Evolutionary conservation across 2,797 vertebrate genomes (phyloP).

Genomic region (Cetoscarus ocellatus): DNA sequence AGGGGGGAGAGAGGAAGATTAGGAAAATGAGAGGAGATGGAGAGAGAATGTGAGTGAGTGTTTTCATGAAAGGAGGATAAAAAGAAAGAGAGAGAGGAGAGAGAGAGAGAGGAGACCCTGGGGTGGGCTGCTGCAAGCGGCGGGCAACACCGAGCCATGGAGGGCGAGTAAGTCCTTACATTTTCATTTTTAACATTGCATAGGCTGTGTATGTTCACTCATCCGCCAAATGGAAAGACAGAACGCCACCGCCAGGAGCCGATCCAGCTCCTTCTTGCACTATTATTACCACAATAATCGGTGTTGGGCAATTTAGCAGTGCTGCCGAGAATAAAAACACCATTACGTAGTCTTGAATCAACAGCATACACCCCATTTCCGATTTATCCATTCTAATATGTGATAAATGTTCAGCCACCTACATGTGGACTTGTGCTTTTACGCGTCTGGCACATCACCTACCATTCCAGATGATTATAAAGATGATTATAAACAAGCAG

Average conservation of each 20-base stretch:
- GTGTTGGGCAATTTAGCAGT: conserved; percentile 62
- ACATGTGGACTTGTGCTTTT: conserved; percentile 55
- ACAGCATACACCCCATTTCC: conserved; percentile 79
- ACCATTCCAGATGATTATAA: conserved; percentile 1
- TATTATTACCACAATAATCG: conserved; percentile 51
- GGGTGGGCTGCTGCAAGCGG: conserved; percentile 85
- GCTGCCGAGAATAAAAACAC: conserved; percentile 78
- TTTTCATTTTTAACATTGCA: conserved; percentile 78
- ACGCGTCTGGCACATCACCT: conserved; percentile 33
- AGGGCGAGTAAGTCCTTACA: conserved; percentile 89
- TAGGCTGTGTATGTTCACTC: conserved; percentile 48
- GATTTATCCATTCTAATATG: conserved; percentile 67
- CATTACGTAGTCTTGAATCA: conserved; percentile 82
- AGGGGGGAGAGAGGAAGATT: conserved; percentile 72
- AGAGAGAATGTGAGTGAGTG: conserved; percentile 77
- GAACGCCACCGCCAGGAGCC: conserved; percentile 64
- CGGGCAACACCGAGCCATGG: conserved; percentile 88
- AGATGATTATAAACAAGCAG: conserved; percentile 36
- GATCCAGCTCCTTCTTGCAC: conserved; percentile 62
- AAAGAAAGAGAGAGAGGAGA: conserved; percentile 65
- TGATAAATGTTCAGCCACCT: conserved; percentile 65
- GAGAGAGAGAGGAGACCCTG: conserved; percentile 80
- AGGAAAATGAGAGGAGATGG: conserved; percentile 82
- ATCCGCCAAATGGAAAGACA: conserved; percentile 51
- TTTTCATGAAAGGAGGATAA: conserved; percentile 81